Evolutionary conservation across 2,113 vertebrate species (phyloP).

Genomic region (Hydrolagus affinis): DNA sequence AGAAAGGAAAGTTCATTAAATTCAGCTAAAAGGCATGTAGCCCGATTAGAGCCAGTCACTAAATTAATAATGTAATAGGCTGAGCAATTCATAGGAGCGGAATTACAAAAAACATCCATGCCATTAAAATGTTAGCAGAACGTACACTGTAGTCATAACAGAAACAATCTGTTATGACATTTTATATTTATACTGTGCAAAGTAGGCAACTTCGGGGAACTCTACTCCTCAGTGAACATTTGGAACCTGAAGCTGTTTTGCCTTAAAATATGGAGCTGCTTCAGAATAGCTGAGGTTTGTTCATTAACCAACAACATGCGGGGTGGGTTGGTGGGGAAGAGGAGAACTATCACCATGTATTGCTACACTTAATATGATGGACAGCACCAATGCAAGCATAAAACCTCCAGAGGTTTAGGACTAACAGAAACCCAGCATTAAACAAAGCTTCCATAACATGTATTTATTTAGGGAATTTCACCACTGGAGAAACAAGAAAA

Average conservation of each 20-base stretch:
- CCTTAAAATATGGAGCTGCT: background rate
- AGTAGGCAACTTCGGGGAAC: background rate
- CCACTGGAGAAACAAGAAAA: no score
- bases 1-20: constrained; percentile 13
- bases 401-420: background rate
- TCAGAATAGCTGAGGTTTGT: background rate
- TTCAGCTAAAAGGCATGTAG: constrained; percentile 21
- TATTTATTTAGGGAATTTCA: background rate
- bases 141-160: background rate
- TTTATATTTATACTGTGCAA: background rate
- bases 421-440: no score
- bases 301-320: background rate
- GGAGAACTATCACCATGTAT: background rate
- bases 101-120: constrained; percentile 2
- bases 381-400: no score
- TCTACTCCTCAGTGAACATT: background rate
- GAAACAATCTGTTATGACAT: constrained; percentile 27
- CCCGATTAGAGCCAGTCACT: background rate
- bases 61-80: constrained; percentile 30
- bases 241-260: constrained; percentile 7
- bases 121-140: constrained; percentile 18
- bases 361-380: background rate
- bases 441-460: background rate
- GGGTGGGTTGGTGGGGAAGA: background rate
- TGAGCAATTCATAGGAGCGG: constrained; percentile 11